A percentile compares a stretch with the other conserved stretches of the same genome.
Evolutionary conservation across 2,888 invertebrate genomes (phyloP).

Genomic region (Apoda limacodes): DNA sequence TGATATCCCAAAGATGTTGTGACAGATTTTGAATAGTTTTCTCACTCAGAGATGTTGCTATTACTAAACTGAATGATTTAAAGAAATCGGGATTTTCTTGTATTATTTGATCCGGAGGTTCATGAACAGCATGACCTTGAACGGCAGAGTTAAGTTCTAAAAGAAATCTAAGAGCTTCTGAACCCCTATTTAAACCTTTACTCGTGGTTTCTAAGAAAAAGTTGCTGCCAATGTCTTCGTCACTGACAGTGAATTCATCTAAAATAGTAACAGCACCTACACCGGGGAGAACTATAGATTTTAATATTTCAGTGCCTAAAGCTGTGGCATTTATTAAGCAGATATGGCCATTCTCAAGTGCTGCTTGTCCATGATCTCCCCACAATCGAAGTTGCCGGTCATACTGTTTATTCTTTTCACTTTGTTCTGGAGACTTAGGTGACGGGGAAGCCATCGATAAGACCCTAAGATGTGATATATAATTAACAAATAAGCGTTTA

Average conservation of each 20-base stretch:
- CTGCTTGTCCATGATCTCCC: conserved; percentile 97
- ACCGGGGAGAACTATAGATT: conserved; percentile 95
- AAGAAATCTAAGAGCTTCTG: conserved; percentile 83
- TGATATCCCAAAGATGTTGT: conserved; percentile 83
- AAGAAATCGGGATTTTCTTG: conserved; percentile 91
- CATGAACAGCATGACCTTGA: conserved; percentile 91
- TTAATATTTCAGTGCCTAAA: conserved; percentile 94
- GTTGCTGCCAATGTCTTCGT: conserved; percentile 94
- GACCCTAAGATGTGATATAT: too few species aligned
- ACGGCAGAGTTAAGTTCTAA: conserved; percentile 94
- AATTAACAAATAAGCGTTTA: too few species aligned
- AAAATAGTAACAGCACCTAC: conserved; percentile 93
- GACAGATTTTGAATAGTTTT: conserved; percentile 81
- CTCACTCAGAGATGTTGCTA: conserved; percentile 83
- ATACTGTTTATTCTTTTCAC: conserved; percentile 82
- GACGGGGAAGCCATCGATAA: conserved; percentile 80
- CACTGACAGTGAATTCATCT: conserved; percentile 85
- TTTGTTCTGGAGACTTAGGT: conserved; percentile 79
- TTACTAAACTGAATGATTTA: conserved; percentile 86
- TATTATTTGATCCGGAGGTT: conserved; percentile 86
- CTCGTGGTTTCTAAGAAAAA: conserved; percentile 91
- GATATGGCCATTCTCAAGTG: conserved; percentile 89
- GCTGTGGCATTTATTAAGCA: conserved; percentile 95
- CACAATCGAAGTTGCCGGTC: conserved; percentile 92
- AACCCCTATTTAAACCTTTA: conserved; percentile 86